Percentiles rank a stretch among this genome's conserved stretches.
Conservation (phyloP, 2,888 invertebrate genomes). For the Coecobrya sp. region DNA sequence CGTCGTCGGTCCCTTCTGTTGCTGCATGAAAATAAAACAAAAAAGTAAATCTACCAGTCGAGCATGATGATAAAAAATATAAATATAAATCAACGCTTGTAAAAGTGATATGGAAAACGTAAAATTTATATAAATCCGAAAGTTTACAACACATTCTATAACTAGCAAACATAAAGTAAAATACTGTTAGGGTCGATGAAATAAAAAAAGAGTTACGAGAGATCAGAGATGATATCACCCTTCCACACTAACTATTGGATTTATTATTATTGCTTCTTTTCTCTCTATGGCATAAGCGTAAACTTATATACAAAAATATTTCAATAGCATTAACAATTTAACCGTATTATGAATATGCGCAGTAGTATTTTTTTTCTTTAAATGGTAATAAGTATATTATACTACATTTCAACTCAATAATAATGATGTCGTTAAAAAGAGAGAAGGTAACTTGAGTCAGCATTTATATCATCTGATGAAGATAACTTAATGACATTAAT, state of each 20-base stretch:
- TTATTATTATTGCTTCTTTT: background rate
- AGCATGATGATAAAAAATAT: slow-evolving; percentile 65
- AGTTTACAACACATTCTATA: background rate
- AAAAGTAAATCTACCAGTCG: slow-evolving; percentile 63
- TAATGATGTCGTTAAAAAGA: slow-evolving; percentile 35
- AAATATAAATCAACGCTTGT: slow-evolving; percentile 59
- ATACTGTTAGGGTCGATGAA: background rate
- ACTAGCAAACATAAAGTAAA: background rate
- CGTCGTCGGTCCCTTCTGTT: slow-evolving; percentile 53
- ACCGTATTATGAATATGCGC: background rate
- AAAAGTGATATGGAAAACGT: slow-evolving; percentile 68
- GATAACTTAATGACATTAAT: slow-evolving; percentile 59
- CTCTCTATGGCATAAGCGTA: background rate
- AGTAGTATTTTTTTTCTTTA: background rate
- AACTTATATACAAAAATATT: too few relatives aligned
- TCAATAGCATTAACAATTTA: background rate
- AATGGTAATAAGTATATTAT: background rate
- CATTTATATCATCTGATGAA: slow-evolving; percentile 51
- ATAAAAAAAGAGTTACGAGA: slow-evolving; percentile 25
- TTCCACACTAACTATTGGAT: background rate
- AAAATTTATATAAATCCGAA: slow-evolving; percentile 16
- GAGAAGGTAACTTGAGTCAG: slow-evolving; percentile 39
- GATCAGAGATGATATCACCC: slow-evolving; percentile 20
- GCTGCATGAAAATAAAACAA: slow-evolving; percentile 47
- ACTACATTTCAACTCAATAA: slow-evolving; percentile 33